These are phyloP conservation scores for Chaunax sp. DNA, from an alignment of 2,797 vertebrate genomes.

Conservation along the genomic window DNA sequence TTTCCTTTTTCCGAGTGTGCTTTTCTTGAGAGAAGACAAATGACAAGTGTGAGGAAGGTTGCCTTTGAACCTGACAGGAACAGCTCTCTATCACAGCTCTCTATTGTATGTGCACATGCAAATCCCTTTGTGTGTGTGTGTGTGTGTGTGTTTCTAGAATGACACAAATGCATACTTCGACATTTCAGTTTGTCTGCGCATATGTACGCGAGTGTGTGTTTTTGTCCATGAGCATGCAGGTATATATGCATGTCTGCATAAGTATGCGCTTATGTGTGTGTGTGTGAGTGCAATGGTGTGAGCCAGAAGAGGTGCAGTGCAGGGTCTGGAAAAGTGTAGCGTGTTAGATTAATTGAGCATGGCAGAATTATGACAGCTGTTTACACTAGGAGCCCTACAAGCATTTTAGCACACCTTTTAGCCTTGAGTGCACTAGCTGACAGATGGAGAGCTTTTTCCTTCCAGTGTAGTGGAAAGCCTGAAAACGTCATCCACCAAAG, in stretches of 20 bases:
- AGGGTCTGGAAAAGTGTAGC: conserved; percentile 80
- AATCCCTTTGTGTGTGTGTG: conserved; percentile 39
- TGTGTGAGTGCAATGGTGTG: conserved; percentile 59
- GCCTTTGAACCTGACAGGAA: conserved; percentile 74
- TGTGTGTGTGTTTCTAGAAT: conserved; percentile 27
- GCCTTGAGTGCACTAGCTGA: conserved; percentile 80
- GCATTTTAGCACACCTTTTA: conserved; percentile 84
- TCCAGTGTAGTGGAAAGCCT: conserved; percentile 73
- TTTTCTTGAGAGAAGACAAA: conserved; percentile 75
- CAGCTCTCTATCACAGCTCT: conserved; percentile 41
- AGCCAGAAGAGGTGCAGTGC: conserved; percentile 55
- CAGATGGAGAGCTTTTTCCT: conserved; percentile 81
- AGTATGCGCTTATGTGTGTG: conserved; percentile 37
- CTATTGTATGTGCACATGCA: conserved; percentile 39
- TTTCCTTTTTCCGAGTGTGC: conserved; percentile 63
- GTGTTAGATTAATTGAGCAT: conserved; percentile 84
- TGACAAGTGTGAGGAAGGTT: conserved; percentile 67
- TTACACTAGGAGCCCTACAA: conserved; percentile 81
- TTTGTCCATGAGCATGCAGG: conserved; percentile 31
- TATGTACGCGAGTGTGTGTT: conserved; percentile 23
- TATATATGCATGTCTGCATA: conserved; percentile 47
- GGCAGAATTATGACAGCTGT: conserved; percentile 87
- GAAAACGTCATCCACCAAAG: conserved; percentile 75
- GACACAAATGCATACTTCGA: conserved; percentile 49
- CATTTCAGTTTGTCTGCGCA: conserved; percentile 34